Conservation (phyloP, 2,888 invertebrate genomes). For the Drosophila imparisetae region DNA sequence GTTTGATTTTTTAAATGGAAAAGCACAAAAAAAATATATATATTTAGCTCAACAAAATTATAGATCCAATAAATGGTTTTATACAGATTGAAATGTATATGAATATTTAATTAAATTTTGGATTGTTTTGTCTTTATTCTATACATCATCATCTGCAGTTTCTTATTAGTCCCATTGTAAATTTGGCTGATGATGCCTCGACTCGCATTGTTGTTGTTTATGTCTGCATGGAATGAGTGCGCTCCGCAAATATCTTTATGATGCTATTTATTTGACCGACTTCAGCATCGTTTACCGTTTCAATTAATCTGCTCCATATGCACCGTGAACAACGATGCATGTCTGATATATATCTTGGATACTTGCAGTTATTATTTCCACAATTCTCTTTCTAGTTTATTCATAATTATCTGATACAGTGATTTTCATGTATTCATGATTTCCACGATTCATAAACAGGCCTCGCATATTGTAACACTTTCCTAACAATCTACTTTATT, state of each 20-base stretch:
- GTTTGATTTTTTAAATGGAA: neutral
- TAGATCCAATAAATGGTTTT: neutral
- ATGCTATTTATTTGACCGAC: slow-evolving; percentile 63
- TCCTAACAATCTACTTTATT: neutral
- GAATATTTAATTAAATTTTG: too few relatives aligned
- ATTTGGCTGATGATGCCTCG: neutral
- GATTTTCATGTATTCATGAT: neutral
- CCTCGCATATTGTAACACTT: neutral
- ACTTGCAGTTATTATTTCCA: neutral
- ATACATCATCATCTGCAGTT: too few relatives aligned
- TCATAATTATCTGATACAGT: neutral
- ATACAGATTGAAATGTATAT: too few relatives aligned
- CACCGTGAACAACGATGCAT: neutral
- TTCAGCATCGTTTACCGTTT: slow-evolving; percentile 63
- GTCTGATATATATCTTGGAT: neutral
- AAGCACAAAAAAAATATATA: neutral
- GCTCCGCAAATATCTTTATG: slow-evolving; percentile 67
- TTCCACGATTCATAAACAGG: neutral
- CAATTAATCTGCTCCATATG: slow-evolving; percentile 54
- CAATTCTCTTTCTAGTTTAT: neutral
- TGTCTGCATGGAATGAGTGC: slow-evolving; percentile 38
- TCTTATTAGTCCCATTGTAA: too few relatives aligned
- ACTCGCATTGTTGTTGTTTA: slow-evolving; percentile 37
- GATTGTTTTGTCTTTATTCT: too few relatives aligned
- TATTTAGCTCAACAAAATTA: neutral